A percentile compares a stretch with the other conserved stretches of the same genome.
Evolutionary conservation across 2,797 vertebrate species (phyloP).

Genomic region (Acanthurus leucopareius): DNA sequence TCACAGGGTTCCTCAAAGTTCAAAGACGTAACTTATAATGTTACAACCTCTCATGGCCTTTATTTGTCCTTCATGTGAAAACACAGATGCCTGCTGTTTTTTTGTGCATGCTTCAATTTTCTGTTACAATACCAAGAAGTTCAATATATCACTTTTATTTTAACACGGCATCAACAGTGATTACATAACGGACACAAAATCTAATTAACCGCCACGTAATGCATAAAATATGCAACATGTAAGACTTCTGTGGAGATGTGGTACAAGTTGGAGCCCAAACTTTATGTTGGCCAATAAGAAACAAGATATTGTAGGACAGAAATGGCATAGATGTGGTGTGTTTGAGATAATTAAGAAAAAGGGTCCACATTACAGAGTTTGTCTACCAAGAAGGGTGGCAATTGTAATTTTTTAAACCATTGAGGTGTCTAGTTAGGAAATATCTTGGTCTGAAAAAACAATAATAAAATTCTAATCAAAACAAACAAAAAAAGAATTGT

Average conservation of each 20-base stretch:
- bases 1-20: conserved; percentile 68
- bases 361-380: no score
- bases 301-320: neutral
- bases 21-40: conserved; percentile 77
- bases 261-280: neutral
- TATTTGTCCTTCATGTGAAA: conserved; percentile 31
- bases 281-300: neutral
- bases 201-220: neutral
- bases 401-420: no score
- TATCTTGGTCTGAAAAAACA: no score
- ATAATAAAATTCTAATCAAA: no score
- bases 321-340: neutral
- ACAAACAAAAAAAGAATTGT: no score
- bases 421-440: no score
- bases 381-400: no score
- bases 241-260: neutral
- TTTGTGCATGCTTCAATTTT: neutral
- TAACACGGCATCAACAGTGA: neutral
- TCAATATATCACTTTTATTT: neutral
- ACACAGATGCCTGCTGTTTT: neutral
- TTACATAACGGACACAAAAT: neutral
- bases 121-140: no score
- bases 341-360: no score
- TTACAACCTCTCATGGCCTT: conserved; percentile 48
- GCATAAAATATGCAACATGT: neutral